Conservation (phyloP, 2,113 vertebrate species). For the Turnix velox region DNA sequence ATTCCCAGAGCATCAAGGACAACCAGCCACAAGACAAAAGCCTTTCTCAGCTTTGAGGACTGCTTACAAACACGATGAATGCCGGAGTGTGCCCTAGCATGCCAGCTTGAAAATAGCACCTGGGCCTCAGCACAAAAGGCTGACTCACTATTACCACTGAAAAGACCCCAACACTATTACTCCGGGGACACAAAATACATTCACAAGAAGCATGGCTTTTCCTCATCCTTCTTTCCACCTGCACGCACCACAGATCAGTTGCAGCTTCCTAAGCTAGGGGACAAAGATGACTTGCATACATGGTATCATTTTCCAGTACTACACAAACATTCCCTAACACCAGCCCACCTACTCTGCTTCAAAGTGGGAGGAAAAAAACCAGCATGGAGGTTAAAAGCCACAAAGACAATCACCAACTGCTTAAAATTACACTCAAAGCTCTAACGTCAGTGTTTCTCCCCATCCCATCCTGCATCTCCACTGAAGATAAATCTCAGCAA, state of each 20-base stretch:
- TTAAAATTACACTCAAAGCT: not conserved
- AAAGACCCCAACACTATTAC: constrained; percentile 31
- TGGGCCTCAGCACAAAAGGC: constrained; percentile 65
- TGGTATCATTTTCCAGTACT: too few relatives aligned
- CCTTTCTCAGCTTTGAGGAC: not conserved
- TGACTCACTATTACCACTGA: constrained; percentile 66
- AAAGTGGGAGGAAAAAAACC: fast-evolving
- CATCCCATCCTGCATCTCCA: not conserved
- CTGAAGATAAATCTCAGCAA: not conserved
- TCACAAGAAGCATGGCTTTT: constrained; percentile 6
- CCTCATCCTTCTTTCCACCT: constrained; percentile 45
- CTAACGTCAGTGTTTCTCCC: not conserved
- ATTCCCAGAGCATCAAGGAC: not conserved
- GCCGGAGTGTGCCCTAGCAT: constrained; percentile 29
- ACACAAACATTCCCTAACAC: not conserved
- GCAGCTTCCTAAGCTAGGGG: not conserved
- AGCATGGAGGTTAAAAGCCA: not conserved
- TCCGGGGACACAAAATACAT: constrained; percentile 39
- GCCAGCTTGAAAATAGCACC: constrained; percentile 61
- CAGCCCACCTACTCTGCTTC: not conserved
- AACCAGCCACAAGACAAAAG: constrained; percentile 34
- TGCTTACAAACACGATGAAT: constrained; percentile 27
- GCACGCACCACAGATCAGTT: not conserved
- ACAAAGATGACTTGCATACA: not conserved
- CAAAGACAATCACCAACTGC: too few relatives aligned